These are phyloP conservation scores for Drosophila rubida DNA, from an alignment of 2,888 invertebrate species.

Conservation along the genomic window DNA sequence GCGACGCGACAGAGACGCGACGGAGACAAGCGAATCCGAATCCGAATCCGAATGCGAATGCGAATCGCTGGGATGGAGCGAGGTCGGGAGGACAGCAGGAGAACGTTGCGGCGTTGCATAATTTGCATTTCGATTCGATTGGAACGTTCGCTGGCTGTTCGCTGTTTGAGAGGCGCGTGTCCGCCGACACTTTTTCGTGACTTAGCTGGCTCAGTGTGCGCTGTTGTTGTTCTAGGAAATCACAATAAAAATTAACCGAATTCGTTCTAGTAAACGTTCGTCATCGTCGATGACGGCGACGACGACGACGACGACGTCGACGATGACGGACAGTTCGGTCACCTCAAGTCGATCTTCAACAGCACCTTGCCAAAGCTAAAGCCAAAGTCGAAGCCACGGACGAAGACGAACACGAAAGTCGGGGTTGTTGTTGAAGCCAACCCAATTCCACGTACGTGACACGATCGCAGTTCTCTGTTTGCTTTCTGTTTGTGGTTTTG, in stretches of 20 bases:
- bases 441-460: slow-evolving; percentile 75
- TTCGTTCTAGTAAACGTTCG: slow-evolving; percentile 79
- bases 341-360: slow-evolving; percentile 38
- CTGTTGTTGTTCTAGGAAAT: slow-evolving; percentile 71
- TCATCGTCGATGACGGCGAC: slow-evolving; percentile 40
- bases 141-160: slow-evolving; percentile 69
- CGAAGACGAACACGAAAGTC: not conserved
- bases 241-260: slow-evolving; percentile 79
- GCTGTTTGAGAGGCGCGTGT: slow-evolving; percentile 82
- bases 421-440: slow-evolving; percentile 17
- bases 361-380: slow-evolving; percentile 47
- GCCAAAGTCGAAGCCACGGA: not conserved
- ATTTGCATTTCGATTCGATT: slow-evolving; percentile 85
- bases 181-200: slow-evolving; percentile 83
- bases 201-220: slow-evolving; percentile 55
- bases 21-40: slow-evolving; percentile 40
- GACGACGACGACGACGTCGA: slow-evolving; percentile 12
- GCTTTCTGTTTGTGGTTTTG: slow-evolving; percentile 26
- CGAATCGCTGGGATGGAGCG: not conserved
- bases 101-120: slow-evolving; percentile 70
- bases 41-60: slow-evolving; percentile 20
- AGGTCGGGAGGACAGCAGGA: slow-evolving; percentile 14
- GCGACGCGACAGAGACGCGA: slow-evolving; percentile 22
- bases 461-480: slow-evolving; percentile 74
- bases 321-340: slow-evolving; percentile 16